These are phyloP conservation scores for Physocephala rufipes DNA, from an alignment of 2,888 invertebrate genomes.

Conservation along the genomic window DNA sequence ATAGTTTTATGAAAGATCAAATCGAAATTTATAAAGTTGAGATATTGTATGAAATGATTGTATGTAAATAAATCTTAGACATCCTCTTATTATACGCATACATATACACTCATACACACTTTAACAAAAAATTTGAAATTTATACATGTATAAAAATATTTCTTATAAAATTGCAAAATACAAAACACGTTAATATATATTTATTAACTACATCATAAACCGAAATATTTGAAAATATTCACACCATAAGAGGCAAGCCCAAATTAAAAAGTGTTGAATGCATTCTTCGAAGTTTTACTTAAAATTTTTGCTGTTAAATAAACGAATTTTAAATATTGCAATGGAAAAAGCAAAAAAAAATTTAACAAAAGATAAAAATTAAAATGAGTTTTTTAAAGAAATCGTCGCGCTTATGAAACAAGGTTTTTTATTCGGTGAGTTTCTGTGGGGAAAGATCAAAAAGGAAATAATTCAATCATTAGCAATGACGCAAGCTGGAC, in stretches of 20 bases:
- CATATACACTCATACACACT: constrained; percentile 14
- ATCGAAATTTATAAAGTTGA: no score
- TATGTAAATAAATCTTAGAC: no score
- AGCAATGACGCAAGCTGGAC: constrained; percentile 32
- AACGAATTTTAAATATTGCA: constrained; percentile 12
- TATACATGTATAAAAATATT: constrained; percentile 21
- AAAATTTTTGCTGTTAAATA: constrained; percentile 42
- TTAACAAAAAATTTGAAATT: constrained; percentile 11
- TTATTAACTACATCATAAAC: no score
- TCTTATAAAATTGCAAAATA: no score
- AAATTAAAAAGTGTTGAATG: constrained; percentile 28
- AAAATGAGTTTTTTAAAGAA: no score
- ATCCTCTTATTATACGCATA: constrained; percentile 7
- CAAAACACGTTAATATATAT: no score
- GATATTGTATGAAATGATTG: no score
- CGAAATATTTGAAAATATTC: no score
- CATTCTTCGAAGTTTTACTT: constrained; percentile 43
- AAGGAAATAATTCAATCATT: constrained; percentile 30
- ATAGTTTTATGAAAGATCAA: no score
- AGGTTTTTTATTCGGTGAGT: not conserved
- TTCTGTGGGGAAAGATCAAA: not conserved
- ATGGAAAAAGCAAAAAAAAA: constrained; percentile 21
- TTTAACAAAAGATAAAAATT: not conserved
- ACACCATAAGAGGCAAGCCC: no score
- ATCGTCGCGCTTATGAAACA: not conserved